phyloP scores from a whole-genome alignment of 2,113 vertebrate species.

The Embiotoca jacksoni region DNA sequence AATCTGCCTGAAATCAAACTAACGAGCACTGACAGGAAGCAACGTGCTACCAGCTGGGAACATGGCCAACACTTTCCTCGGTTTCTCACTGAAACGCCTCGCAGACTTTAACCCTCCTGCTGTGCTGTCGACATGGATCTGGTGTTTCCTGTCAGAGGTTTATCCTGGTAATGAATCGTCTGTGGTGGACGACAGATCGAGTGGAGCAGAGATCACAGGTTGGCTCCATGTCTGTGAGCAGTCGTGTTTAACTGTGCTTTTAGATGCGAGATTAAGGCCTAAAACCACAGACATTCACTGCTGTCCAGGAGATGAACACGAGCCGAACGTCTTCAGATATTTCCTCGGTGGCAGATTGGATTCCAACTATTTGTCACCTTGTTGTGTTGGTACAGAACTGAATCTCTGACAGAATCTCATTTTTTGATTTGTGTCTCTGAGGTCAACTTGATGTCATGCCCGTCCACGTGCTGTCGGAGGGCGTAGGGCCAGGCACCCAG shows the following conservation, averaged over 20 bases:
- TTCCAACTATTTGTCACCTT: no score
- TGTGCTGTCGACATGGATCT: constrained; percentile 42
- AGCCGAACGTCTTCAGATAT: not conserved
- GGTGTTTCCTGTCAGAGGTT: constrained; percentile 36
- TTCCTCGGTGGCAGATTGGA: no score
- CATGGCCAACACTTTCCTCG: constrained; percentile 36
- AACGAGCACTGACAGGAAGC: constrained; percentile 71
- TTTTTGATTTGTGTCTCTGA: not conserved
- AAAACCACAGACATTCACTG: not conserved
- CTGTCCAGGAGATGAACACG: not conserved
- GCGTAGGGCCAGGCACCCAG: constrained; percentile 36
- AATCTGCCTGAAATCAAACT: constrained; percentile 58
- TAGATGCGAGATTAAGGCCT: constrained; percentile 3
- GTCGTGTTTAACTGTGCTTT: not conserved
- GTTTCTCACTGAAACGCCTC: constrained; percentile 44
- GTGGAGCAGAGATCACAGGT: constrained; percentile 26
- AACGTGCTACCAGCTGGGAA: constrained; percentile 66
- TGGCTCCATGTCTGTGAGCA: constrained; percentile 39
- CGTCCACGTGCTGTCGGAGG: constrained; percentile 57
- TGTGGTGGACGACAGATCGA: constrained; percentile 8
- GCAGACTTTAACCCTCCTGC: constrained; percentile 24
- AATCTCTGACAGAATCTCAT: no score
- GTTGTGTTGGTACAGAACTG: not conserved
- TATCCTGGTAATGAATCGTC: constrained; percentile 43
- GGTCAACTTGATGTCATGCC: constrained; percentile 68